These are phyloP conservation scores for Clarias pachynema DNA, from an alignment of 2,797 vertebrate species.

Conservation along the genomic window DNA sequence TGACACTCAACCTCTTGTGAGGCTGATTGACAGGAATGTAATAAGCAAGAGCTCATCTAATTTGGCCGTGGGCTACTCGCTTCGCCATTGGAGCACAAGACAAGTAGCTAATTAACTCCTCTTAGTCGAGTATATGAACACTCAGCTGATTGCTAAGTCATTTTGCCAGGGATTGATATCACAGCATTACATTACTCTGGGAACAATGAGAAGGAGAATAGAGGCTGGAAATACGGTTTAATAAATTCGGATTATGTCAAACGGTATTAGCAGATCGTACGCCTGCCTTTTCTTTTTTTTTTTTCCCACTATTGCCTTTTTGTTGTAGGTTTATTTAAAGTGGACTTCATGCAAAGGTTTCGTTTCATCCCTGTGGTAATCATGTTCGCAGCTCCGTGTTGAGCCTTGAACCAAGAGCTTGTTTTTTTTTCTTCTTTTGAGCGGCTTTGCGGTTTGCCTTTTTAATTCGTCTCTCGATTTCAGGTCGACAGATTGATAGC, in stretches of 20 bases:
- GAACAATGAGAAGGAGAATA: conserved; percentile 44
- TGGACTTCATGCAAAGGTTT: conserved; percentile 1
- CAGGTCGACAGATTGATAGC: neutral
- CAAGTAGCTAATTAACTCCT: conserved; percentile 74
- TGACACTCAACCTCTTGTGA: conserved; percentile 70
- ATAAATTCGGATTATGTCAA: conserved; percentile 35
- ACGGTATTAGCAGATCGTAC: conserved; percentile 12
- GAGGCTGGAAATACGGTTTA: conserved; percentile 20
- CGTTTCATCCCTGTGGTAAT: conserved; percentile 10
- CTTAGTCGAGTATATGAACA: conserved; percentile 66
- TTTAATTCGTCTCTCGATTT: conserved; percentile 5
- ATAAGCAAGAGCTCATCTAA: conserved; percentile 77
- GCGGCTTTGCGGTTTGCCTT: neutral
- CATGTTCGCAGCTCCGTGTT: conserved; percentile 13
- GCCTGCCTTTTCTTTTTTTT: too few relatives aligned
- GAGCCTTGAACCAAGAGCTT: neutral
- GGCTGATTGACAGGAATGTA: conserved; percentile 76
- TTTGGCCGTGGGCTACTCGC: conserved; percentile 73
- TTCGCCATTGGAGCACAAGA: conserved; percentile 66
- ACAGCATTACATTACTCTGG: conserved; percentile 54
- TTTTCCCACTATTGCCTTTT: conserved; percentile 11
- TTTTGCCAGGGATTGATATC: conserved; percentile 57
- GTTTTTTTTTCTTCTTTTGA: neutral
- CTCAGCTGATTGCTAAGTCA: conserved; percentile 47
- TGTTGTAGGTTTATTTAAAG: neutral